phyloP scores from a whole-genome alignment of 2,797 vertebrate genomes.

The Bovichtus diacanthus region DNA sequence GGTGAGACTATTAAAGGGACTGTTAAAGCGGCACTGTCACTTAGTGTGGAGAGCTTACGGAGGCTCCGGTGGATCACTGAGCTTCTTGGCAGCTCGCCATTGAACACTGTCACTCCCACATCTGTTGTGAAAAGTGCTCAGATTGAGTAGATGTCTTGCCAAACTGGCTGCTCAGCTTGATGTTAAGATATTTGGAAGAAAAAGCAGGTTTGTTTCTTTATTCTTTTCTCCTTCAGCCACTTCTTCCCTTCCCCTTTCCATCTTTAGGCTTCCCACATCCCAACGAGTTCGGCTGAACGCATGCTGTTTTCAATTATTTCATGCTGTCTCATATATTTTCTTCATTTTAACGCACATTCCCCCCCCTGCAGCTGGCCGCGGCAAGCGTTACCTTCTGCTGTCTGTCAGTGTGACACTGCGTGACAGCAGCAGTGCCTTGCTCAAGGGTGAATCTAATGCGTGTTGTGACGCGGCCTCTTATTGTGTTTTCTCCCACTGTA shows the following conservation, averaged over 20 bases:
- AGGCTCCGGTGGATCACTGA: constrained; percentile 11
- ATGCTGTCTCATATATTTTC: constrained; percentile 37
- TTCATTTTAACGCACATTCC: constrained; percentile 34
- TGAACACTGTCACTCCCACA: constrained; percentile 29
- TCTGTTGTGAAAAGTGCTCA: constrained; percentile 34
- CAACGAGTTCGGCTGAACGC: constrained; percentile 48
- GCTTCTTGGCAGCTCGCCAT: constrained; percentile 21
- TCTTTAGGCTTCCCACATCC: constrained; percentile 26
- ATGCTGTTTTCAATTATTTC: constrained; percentile 67
- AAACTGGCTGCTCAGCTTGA: constrained; percentile 41
- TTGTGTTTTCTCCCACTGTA: constrained; percentile 40
- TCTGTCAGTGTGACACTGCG: constrained; percentile 10
- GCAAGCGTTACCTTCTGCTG: constrained; percentile 28
- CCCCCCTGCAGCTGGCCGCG: constrained; percentile 23
- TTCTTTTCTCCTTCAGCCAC: constrained; percentile 24
- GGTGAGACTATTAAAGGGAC: not conserved
- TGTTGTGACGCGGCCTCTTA: constrained; percentile 32
- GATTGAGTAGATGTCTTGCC: constrained; percentile 31
- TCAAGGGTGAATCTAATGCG: constrained; percentile 17
- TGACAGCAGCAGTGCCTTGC: constrained; percentile 23
- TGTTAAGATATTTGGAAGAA: constrained; percentile 38
- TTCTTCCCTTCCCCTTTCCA: constrained; percentile 14
- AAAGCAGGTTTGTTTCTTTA: constrained; percentile 15
- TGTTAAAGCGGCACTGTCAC: not conserved
- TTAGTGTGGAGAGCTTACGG: not conserved